Evolutionary conservation across 2,797 vertebrate species (phyloP).

Genomic region (Heterohyrax brucei): DNA sequence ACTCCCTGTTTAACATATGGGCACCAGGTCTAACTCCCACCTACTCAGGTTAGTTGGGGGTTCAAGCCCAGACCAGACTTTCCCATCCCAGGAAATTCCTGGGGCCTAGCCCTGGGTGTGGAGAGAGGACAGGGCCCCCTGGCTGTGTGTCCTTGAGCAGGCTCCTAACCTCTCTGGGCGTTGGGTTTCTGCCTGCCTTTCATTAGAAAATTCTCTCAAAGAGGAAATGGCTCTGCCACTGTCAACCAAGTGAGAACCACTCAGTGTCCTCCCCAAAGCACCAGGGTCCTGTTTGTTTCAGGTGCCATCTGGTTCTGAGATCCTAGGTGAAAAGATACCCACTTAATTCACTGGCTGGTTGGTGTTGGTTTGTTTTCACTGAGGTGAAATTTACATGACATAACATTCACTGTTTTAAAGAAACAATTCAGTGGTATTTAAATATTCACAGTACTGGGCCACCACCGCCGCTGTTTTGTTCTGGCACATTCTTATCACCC

Average conservation of each 20-base stretch:
- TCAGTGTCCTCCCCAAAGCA: not conserved
- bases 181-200: not conserved
- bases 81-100: not conserved
- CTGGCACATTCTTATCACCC: not conserved
- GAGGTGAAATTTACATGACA: not conserved
- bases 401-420: not conserved
- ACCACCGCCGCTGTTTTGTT: not conserved
- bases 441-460: not conserved
- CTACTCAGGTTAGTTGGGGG: not conserved
- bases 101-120: not conserved
- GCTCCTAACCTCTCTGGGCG: not conserved
- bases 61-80: not conserved
- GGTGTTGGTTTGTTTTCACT: not conserved
- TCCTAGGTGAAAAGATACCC: not conserved
- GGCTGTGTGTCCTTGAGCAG: slow-evolving; percentile 8
- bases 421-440: not conserved
- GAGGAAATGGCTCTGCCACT: not conserved
- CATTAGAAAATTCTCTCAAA: not conserved
- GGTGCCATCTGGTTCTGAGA: too few relatives aligned
- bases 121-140: too few relatives aligned
- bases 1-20: not conserved
- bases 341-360: too few relatives aligned
- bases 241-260: not conserved
- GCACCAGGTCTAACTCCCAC: not conserved
- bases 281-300: too few relatives aligned